Evolutionary conservation across 2,113 vertebrate species (phyloP).

Genomic region (Cryptotis parvus): DNA sequence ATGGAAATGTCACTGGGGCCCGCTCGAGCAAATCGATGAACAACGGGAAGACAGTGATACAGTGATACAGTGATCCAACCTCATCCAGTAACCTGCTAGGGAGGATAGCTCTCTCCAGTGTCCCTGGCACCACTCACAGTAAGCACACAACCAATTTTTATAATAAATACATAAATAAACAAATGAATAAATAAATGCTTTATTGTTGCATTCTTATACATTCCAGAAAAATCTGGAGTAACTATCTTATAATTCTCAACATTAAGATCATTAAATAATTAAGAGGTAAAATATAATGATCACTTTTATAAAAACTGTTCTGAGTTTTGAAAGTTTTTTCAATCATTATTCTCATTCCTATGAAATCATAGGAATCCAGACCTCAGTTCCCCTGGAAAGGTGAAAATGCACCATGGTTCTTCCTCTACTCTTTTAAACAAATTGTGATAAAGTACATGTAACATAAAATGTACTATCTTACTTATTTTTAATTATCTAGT

Average conservation of each 20-base stretch:
- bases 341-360: not conserved
- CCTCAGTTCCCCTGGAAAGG: not conserved
- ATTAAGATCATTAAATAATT: not conserved
- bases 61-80: not conserved
- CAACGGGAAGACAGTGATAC: no score
- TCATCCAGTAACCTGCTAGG: not conserved
- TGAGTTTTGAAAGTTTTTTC: conserved; percentile 10
- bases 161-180: not conserved
- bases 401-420: not conserved
- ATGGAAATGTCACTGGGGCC: no score
- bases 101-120: not conserved
- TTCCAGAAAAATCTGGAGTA: not conserved
- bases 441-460: no score
- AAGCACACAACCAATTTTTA: not conserved
- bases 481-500: not conserved
- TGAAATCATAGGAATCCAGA: not conserved
- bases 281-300: not conserved
- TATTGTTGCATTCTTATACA: not conserved
- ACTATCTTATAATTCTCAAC: not conserved
- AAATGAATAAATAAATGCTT: not conserved
- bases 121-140: not conserved
- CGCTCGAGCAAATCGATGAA: no score
- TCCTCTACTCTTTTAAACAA: not conserved
- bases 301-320: not conserved
- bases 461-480: no score